Percentiles rank a stretch among this genome's conserved stretches.
phyloP scores from a whole-genome alignment of 2,797 vertebrate species.

The Perodicticus potto region DNA sequence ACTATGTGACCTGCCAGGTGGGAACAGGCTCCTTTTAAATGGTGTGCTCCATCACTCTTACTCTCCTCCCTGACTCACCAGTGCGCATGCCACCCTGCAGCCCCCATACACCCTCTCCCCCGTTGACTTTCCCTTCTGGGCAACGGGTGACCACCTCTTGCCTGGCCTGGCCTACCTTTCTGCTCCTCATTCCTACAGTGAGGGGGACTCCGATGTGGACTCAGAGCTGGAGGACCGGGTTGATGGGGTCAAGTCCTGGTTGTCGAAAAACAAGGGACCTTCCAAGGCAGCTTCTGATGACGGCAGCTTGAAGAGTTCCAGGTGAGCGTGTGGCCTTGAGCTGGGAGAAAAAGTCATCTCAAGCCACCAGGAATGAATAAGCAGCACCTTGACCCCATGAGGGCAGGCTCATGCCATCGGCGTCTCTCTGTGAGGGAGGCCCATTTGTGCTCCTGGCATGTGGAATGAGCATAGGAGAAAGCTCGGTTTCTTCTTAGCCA shows the following conservation, averaged over 20 bases:
- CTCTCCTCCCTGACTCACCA: constrained; percentile 30
- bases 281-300: constrained; percentile 96
- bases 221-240: constrained; percentile 96
- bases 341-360: not conserved
- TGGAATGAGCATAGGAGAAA: not conserved
- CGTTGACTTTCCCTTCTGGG: not conserved
- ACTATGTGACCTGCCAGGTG: not conserved
- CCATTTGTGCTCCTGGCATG: not conserved
- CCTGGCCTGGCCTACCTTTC: constrained; percentile 58
- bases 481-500: not conserved
- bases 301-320: constrained; percentile 96
- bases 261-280: constrained; percentile 97
- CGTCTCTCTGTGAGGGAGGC: not conserved
- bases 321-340: constrained; percentile 89
- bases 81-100: constrained; percentile 46
- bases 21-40: not conserved
- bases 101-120: not conserved
- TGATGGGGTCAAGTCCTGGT: constrained; percentile 98
- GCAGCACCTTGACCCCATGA: constrained; percentile 64
- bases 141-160: not conserved
- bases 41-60: not conserved
- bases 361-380: not conserved
- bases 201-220: constrained; percentile 95
- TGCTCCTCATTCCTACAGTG: constrained; percentile 87
- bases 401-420: not conserved